Percentiles rank a stretch among this genome's conserved stretches.
These are phyloP conservation scores for Conchocele bisecta DNA, from an alignment of 2,888 invertebrate genomes.

Conservation along the genomic window DNA sequence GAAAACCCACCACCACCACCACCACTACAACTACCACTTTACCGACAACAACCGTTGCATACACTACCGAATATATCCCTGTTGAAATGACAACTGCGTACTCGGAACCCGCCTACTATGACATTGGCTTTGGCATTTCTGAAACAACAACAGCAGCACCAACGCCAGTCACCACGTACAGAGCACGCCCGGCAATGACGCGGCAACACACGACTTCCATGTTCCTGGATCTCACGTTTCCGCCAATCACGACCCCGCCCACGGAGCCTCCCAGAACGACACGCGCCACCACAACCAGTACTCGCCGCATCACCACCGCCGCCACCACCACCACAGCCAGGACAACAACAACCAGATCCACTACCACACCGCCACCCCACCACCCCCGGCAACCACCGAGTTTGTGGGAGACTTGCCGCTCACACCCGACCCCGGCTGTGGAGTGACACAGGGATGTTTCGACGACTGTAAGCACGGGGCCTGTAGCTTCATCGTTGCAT, in stretches of 20 bases:
- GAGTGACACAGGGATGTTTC: slow-evolving; percentile 77
- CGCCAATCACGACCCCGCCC: slow-evolving; percentile 2
- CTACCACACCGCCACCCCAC: slow-evolving; percentile 9
- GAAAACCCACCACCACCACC: slow-evolving; percentile 9
- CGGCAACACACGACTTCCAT: slow-evolving; percentile 5
- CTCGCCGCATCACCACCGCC: slow-evolving; percentile 10
- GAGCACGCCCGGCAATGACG: slow-evolving; percentile 1
- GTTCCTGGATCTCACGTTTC: not conserved
- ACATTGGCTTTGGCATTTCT: too few species aligned
- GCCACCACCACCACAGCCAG: slow-evolving; percentile 12
- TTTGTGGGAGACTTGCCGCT: not conserved
- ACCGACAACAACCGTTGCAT: too few species aligned
- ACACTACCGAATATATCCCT: too few species aligned
- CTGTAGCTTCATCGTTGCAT: slow-evolving; percentile 76
- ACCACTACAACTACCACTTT: slow-evolving; percentile 12
- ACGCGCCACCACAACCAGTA: slow-evolving; percentile 10
- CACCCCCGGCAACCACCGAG: slow-evolving; percentile 5
- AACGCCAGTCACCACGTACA: slow-evolving; percentile 3
- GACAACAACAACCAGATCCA: slow-evolving; percentile 12
- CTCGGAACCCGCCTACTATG: too few species aligned
- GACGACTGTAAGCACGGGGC: slow-evolving; percentile 69
- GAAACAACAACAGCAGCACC: slow-evolving; percentile 17
- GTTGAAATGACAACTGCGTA: too few species aligned
- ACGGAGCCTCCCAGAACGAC: slow-evolving; percentile 7
- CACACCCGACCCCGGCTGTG: slow-evolving; percentile 66